Evolutionary conservation across 2,113 vertebrate genomes (phyloP).

Genomic region (Callipepla squamata): DNA sequence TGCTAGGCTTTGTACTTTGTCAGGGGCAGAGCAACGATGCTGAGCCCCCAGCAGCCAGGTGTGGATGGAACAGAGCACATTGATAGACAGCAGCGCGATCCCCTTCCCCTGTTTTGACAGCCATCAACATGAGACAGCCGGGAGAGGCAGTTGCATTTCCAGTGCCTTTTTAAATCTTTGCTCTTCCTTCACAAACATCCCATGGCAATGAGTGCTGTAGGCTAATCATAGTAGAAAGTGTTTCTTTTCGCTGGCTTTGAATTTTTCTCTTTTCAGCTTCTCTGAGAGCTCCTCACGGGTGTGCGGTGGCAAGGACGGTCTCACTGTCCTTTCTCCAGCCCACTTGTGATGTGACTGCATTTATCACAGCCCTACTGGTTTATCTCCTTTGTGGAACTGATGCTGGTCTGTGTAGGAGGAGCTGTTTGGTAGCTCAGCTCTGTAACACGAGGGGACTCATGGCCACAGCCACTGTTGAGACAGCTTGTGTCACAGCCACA

Average conservation of each 20-base stretch:
- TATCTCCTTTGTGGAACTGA: neutral
- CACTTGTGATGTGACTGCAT: neutral
- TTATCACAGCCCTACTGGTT: neutral
- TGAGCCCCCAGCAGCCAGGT: accelerated
- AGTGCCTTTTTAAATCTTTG: neutral
- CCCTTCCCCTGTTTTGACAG: neutral
- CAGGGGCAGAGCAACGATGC: neutral
- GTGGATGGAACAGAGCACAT: neutral
- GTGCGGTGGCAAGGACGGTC: neutral
- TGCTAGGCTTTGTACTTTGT: neutral
- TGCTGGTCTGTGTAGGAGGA: neutral
- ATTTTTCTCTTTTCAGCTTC: neutral
- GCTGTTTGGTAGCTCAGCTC: neutral
- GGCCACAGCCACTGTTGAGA: neutral
- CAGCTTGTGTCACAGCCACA: neutral
- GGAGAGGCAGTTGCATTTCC: neutral
- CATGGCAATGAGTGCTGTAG: neutral
- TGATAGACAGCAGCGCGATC: neutral
- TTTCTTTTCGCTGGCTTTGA: neutral
- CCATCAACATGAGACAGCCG: neutral
- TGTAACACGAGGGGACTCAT: neutral
- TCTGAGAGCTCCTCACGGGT: neutral
- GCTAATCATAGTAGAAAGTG: neutral
- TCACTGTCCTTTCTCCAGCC: neutral
- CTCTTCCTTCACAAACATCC: neutral